Evolutionary conservation across 2,888 invertebrate species (phyloP), one percentile per base, ranked within the genome.

Genomic region (Cataglyphis rosenhaueri): DNA sequence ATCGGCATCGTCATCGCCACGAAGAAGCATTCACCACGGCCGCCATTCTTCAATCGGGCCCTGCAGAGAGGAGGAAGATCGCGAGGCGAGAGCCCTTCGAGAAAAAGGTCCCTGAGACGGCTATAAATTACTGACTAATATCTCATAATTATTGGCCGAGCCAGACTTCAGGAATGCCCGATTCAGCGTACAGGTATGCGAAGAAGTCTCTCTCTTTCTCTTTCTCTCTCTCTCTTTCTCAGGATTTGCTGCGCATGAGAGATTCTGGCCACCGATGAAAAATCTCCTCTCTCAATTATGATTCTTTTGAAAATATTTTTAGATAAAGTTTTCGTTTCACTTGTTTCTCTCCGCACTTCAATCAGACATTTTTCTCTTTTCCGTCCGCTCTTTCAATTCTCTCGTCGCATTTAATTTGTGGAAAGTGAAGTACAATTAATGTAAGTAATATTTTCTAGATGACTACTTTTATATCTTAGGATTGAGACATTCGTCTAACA

Each of bases 111-210:
- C 89, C 87, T 84, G 91, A 91, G 91, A 90, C 88, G 90, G 91
- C 92, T 91, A 93, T 93, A 93, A 93, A 93, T 93, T 93, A 93
- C 91, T 88, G 92, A 90, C 92, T 93, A 93, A 93, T 93, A 93
- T 93, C 92, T 93, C 92, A 92, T 93, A 93, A 93, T 93, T 93
- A 93, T 92, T 89, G 88, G 91, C 90, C 88, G 87, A 85, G 86
- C 89, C 89, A 91, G 92, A 90, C 91, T 86, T 41, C 32, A 89
- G 89, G 92, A 92, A 92, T 91, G 89, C 90, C 88, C 59, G 78
- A 90, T 86, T 91, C 90, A 89, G 86, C 85, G 83, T 87, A 65
- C 90, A 92, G 93, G 91, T 91, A 92, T 91, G 90, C 88, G 87
- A 89, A 83, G 44, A 74, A 85, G 81, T 84, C 70, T 74, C 25